These are phyloP conservation scores for Quiscalus mexicanus DNA, from an alignment of 2,113 vertebrate genomes.

Conservation along the genomic window DNA sequence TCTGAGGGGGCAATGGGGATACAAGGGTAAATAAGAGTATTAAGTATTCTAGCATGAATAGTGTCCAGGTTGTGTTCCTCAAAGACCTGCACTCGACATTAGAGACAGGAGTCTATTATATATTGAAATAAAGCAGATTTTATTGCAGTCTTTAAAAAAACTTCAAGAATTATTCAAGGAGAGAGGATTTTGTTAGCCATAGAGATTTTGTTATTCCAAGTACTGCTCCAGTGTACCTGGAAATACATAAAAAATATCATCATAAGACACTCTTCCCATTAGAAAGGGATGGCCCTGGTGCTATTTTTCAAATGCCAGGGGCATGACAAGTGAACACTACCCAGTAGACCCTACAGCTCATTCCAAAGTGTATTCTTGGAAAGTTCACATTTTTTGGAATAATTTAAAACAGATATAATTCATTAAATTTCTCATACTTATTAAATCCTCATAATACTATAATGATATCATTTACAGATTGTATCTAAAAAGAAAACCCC, in stretches of 20 bases:
- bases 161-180: background rate
- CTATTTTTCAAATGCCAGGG: background rate
- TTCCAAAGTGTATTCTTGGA: background rate
- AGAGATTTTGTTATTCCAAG: background rate
- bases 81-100: background rate
- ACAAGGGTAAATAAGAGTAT: background rate
- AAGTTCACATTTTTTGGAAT: background rate
- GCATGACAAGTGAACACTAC: background rate
- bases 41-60: background rate
- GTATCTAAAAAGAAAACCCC: background rate
- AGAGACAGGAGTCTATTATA: background rate
- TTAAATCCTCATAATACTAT: background rate
- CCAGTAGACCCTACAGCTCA: background rate
- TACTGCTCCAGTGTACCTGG: too few species aligned
- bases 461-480: background rate
- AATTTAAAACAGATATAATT: background rate
- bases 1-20: fast-evolving
- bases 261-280: background rate
- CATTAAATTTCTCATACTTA: background rate
- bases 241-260: background rate
- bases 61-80: background rate
- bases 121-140: background rate
- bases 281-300: background rate
- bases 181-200: background rate
- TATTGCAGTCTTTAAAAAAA: background rate